A percentile compares a stretch with the other conserved stretches of the same genome.
Evolutionary conservation across 2,113 vertebrate genomes (phyloP).

Genomic region (Psilopogon haemacephalus): DNA sequence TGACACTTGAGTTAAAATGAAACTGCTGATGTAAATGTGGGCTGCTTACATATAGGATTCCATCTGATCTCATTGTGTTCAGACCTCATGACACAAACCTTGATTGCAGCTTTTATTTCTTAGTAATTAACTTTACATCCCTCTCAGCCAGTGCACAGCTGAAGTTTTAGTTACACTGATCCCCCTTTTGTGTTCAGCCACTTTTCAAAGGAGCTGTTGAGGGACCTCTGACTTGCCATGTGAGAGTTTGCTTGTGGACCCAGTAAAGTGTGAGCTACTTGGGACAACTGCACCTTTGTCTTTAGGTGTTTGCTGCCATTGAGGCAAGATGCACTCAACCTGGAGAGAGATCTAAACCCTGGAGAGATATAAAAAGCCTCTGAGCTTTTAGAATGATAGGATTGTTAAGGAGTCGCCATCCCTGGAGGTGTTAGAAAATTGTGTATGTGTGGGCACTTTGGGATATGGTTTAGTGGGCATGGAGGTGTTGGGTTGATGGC

Average conservation of each 20-base stretch:
- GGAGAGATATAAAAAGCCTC: background rate
- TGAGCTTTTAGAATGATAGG: background rate
- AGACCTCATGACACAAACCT: background rate
- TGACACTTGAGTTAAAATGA: background rate
- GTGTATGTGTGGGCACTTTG: too few relatives aligned
- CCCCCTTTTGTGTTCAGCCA: background rate
- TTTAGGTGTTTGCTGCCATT: background rate
- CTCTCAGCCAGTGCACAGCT: background rate
- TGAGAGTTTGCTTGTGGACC: background rate
- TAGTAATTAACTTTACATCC: background rate
- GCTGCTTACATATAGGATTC: background rate
- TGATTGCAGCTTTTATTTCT: background rate
- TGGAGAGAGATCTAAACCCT: background rate
- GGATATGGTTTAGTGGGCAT: too few relatives aligned
- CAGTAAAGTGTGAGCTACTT: background rate
- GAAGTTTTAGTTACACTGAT: background rate
- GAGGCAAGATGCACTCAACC: background rate
- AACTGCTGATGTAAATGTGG: background rate
- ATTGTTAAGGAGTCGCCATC: too few relatives aligned
- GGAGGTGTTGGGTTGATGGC: too few relatives aligned
- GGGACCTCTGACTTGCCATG: background rate
- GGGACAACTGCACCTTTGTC: background rate
- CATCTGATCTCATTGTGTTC: background rate
- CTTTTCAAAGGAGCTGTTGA: background rate
- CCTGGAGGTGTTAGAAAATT: too few relatives aligned